Conservation (phyloP, 1,140 invertebrate genomes). For the Psix sp. region DNA sequence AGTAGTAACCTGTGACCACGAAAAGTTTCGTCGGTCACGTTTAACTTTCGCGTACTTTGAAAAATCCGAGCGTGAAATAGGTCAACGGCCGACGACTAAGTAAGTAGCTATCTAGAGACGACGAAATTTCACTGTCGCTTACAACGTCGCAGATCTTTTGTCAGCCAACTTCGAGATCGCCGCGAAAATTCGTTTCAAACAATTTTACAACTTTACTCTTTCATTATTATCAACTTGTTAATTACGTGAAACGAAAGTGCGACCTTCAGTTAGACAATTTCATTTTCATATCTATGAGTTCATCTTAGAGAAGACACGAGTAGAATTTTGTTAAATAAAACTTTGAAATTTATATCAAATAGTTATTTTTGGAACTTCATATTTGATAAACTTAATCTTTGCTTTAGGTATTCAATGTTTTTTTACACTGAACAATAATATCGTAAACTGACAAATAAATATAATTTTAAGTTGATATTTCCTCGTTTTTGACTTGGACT, state of each 20-base stretch:
- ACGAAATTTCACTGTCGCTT: slow-evolving; percentile 57
- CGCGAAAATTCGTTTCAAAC: slow-evolving; percentile 44
- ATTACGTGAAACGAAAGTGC: slow-evolving; percentile 42
- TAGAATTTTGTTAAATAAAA: too few species aligned
- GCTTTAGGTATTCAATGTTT: too few species aligned
- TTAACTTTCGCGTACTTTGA: slow-evolving; percentile 70
- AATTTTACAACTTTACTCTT: slow-evolving; percentile 49
- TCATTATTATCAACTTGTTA: slow-evolving; percentile 53
- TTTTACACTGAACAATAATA: too few species aligned
- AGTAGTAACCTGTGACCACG: slow-evolving; percentile 63
- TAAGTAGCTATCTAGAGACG: slow-evolving; percentile 43
- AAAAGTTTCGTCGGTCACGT: slow-evolving; percentile 71
- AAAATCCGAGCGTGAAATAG: slow-evolving; percentile 67
- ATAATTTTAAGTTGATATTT: too few species aligned
- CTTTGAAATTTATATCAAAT: too few species aligned
- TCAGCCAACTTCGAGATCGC: slow-evolving; percentile 44
- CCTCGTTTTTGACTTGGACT: too few species aligned
- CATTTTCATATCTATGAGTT: too few species aligned
- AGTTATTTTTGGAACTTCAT: too few species aligned
- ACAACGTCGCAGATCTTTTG: slow-evolving; percentile 46
- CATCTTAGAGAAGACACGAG: too few species aligned
- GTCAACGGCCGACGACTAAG: slow-evolving; percentile 66
- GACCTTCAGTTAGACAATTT: slow-evolving; percentile 29
- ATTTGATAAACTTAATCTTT: too few species aligned
- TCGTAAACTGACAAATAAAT: too few species aligned